Base-by-base conservation (phyloP, 2,113 vertebrate species). In the Trinectes maculatus region DNA sequence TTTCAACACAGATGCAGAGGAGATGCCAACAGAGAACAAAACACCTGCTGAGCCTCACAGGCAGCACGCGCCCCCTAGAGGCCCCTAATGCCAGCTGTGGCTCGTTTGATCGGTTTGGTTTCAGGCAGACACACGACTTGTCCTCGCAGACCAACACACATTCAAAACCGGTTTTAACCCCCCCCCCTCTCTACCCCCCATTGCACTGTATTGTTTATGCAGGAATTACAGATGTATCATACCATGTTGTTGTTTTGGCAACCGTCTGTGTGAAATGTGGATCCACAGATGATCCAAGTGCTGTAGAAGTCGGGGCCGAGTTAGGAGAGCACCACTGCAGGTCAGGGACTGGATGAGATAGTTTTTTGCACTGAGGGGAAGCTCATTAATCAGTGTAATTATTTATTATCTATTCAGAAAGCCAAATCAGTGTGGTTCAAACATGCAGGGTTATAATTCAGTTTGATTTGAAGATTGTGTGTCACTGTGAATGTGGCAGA, bases 1-100 rank as follows among this genome's bases (percentile, higher is more conserved):
- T 69, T 29, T 55, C 52, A 44, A 22, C 55, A 16, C 60, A 18
- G 26, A 66, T 31, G 22, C 64, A 37, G 18, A 21, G 10, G 58
- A 56, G 75, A 69, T 70, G 65, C 67, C 60, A 6, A 49, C 34
- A 65, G 56, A 46, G 52, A 77, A 72, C 48, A 64, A 82, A 48
- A 87, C 89, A 91, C 89, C 88, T 91, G 88, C 88, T 87, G 88
- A 89, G 49, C 79, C 68, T 76, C 62, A n/a, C n/a, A n/a, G n/a
- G n/a, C 40, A 26, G 7, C 29, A 19, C 15, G 33, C 16, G 6
- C 43, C 60, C 65, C 26, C 39, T 5, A 8, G 19, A 39, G 37
- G 44, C 33, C 64, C 53, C 70, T 47, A 66, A 64, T 55, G 6
- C 15, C 25, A 53, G 13, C 44, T 46, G 36, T 7, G 60, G 29